phyloP scores from a whole-genome alignment of 2,113 vertebrate genomes.

The Accipiter cooperii region DNA sequence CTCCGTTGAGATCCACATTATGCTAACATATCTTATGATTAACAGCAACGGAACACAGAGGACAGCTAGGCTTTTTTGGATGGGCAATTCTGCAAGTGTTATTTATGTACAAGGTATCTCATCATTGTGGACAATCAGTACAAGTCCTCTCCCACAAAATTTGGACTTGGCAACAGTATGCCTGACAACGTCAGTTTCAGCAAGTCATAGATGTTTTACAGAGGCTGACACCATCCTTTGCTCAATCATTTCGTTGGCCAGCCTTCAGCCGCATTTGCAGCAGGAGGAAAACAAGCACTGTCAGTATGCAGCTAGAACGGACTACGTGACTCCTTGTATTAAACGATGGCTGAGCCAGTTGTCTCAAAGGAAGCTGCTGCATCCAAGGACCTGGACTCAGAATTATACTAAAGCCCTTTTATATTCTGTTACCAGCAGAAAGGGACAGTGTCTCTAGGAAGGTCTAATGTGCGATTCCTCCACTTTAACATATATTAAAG shows the following conservation, averaged over 20 bases:
- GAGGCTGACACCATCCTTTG: conserved; percentile 7
- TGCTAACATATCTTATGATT: not conserved
- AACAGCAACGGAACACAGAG: not conserved
- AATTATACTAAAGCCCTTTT: not conserved
- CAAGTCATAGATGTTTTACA: conserved; percentile 11
- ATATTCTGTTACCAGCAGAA: not conserved
- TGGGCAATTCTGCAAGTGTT: not conserved
- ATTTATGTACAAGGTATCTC: not conserved
- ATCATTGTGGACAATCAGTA: not conserved
- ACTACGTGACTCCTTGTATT: not conserved
- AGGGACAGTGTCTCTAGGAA: not conserved
- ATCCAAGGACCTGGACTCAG: not conserved
- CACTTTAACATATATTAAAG: not conserved
- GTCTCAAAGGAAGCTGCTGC: not conserved
- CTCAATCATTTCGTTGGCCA: not conserved
- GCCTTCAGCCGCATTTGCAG: not conserved
- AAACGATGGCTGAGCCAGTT: not conserved
- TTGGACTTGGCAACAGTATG: not conserved
- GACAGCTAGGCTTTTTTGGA: not conserved
- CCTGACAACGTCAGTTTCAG: conserved; percentile 24
- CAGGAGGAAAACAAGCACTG: not conserved
- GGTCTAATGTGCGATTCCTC: not conserved
- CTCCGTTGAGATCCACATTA: not conserved
- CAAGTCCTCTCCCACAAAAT: not conserved
- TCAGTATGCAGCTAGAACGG: not conserved